A percentile compares a stretch with the other conserved stretches of the same genome.
Conservation (phyloP, 2,113 vertebrate species). For the Buteo buteo region DNA sequence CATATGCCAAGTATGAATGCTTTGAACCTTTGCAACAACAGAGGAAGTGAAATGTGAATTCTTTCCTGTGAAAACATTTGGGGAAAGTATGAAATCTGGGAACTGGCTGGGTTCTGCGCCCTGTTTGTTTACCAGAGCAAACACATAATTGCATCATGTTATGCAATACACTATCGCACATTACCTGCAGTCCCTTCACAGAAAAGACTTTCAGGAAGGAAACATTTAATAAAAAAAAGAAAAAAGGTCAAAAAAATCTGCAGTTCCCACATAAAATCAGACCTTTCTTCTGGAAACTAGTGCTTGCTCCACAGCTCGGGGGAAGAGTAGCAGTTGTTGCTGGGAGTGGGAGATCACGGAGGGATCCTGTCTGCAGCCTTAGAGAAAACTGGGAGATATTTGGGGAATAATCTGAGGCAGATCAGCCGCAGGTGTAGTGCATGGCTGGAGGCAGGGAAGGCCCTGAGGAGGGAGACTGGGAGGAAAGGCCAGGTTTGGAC, state of each 20-base stretch:
- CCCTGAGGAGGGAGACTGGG: not conserved
- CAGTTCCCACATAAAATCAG: not conserved
- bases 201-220: not conserved
- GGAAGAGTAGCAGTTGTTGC: not conserved
- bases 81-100: conserved; percentile 10
- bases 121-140: conserved; percentile 6
- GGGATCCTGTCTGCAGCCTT: not conserved
- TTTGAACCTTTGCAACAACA: conserved; percentile 27
- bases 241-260: not conserved
- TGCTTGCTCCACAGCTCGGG: not conserved
- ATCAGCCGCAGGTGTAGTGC: not conserved
- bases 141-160: not conserved
- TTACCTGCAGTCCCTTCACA: not conserved
- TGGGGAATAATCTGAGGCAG: not conserved
- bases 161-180: rapidly evolving
- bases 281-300: not conserved
- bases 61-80: conserved; percentile 32
- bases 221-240: not conserved
- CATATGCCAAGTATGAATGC: not conserved
- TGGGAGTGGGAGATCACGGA: not conserved
- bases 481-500: not conserved
- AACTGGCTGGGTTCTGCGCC: not conserved
- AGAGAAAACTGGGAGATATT: not conserved
- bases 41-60: conserved; percentile 34
- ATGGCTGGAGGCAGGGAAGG: not conserved